Percentiles rank a stretch among this genome's conserved stretches.
Conservation (phyloP, 2,888 invertebrate genomes). For the Sminthurides aquaticus region DNA sequence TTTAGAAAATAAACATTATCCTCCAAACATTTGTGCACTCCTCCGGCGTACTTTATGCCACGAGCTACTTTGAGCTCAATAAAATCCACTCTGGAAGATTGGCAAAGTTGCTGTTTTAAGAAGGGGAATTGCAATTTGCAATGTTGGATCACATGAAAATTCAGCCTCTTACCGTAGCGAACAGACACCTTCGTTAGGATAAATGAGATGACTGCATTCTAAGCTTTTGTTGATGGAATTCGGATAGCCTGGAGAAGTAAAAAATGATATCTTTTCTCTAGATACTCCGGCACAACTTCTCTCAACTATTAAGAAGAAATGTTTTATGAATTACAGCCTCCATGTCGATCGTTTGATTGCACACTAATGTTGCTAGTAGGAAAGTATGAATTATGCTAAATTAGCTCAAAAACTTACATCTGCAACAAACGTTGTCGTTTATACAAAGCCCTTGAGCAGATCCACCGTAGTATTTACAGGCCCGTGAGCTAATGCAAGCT, state of each 20-base stretch:
- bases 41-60: conserved; percentile 37
- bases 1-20: conserved; percentile 37
- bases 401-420: conserved; percentile 28
- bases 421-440: conserved; percentile 37
- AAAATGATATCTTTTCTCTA: conserved; percentile 45
- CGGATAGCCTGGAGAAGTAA: conserved; percentile 45
- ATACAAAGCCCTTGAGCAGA: conserved; percentile 28
- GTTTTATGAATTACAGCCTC: neutral
- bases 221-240: conserved; percentile 44
- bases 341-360: no score
- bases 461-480: conserved; percentile 37
- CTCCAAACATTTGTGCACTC: conserved; percentile 32
- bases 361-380: no score
- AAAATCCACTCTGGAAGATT: conserved; percentile 45
- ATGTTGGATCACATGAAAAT: no score
- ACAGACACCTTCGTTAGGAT: conserved; percentile 44
- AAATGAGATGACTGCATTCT: conserved; percentile 46
- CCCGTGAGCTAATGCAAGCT: conserved; percentile 34
- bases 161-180: conserved; percentile 44
- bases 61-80: conserved; percentile 44
- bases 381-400: no score
- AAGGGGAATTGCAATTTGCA: conserved; percentile 8
- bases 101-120: neutral
- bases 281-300: conserved; percentile 46
- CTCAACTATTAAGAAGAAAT: conserved; percentile 40